phyloP scores from a whole-genome alignment of 2,797 vertebrate genomes.

The Sphenopsis melanotis region DNA sequence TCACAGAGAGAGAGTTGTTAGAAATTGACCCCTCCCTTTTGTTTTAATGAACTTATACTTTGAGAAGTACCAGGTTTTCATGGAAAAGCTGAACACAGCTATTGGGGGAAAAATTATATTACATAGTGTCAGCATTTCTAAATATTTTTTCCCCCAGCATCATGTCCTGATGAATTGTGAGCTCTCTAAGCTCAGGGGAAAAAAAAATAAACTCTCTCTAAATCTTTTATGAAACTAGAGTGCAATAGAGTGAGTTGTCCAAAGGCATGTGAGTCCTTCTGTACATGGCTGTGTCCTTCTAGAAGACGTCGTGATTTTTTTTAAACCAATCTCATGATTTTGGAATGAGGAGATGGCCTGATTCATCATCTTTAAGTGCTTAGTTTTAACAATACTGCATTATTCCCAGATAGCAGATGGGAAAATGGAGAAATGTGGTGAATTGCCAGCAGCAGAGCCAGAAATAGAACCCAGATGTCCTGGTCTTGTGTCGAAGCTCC shows the following conservation, averaged over 20 bases:
- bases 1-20: background rate
- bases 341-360: background rate
- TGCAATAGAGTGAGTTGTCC: background rate
- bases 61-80: background rate
- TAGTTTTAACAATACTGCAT: conserved; percentile 47
- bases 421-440: conserved; percentile 51
- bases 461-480: conserved; percentile 68
- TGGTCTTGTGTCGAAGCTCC: conserved; percentile 35
- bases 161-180: background rate
- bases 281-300: background rate
- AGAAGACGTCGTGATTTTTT: background rate
- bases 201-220: background rate
- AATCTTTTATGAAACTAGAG: background rate
- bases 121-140: background rate
- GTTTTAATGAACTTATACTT: background rate
- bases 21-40: background rate
- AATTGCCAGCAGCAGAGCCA: conserved; percentile 62
- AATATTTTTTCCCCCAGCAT: background rate
- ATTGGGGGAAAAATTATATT: background rate
- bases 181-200: background rate
- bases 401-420: conserved; percentile 62
- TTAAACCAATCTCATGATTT: background rate
- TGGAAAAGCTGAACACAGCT: background rate
- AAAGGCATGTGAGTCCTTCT: background rate
- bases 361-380: conserved; percentile 56